phyloP scores from a whole-genome alignment of 2,797 vertebrate genomes.

The Sylvia borin region DNA sequence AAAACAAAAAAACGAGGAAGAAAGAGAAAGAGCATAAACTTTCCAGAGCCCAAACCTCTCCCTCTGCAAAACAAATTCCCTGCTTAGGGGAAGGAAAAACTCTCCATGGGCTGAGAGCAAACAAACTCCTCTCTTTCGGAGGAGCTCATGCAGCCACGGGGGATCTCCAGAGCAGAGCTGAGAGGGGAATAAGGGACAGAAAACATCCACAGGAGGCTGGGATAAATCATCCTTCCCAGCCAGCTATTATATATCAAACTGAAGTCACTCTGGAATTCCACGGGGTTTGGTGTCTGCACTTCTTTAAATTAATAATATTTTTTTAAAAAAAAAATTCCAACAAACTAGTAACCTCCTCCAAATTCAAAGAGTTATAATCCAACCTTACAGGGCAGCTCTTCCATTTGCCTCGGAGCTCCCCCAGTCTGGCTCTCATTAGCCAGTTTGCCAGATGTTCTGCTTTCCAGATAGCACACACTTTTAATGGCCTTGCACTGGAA shows the following conservation, averaged over 20 bases:
- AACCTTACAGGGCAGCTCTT: neutral
- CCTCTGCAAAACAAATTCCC: neutral
- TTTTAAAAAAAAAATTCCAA: neutral
- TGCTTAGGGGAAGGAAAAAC: neutral
- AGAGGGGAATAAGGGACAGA: neutral
- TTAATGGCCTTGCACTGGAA: neutral
- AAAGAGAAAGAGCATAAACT: slow-evolving; percentile 26
- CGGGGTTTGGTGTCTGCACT: neutral
- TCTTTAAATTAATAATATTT: neutral
- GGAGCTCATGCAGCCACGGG: neutral
- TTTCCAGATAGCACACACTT: neutral
- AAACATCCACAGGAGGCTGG: neutral
- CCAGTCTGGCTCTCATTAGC: slow-evolving; percentile 25
- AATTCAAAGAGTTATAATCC: neutral
- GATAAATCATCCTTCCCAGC: neutral
- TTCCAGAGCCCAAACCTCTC: slow-evolving; percentile 14
- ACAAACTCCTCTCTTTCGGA: neutral
- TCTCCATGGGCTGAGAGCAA: neutral
- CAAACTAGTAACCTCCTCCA: neutral
- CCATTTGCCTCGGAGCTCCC: neutral
- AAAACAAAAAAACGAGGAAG: neutral
- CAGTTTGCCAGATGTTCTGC: slow-evolving; percentile 39
- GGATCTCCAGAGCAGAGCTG: neutral
- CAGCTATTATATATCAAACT: neutral
- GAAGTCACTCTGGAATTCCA: neutral